Conservation (phyloP, 2,888 invertebrate species). For the Podotricha telesiphe region DNA sequence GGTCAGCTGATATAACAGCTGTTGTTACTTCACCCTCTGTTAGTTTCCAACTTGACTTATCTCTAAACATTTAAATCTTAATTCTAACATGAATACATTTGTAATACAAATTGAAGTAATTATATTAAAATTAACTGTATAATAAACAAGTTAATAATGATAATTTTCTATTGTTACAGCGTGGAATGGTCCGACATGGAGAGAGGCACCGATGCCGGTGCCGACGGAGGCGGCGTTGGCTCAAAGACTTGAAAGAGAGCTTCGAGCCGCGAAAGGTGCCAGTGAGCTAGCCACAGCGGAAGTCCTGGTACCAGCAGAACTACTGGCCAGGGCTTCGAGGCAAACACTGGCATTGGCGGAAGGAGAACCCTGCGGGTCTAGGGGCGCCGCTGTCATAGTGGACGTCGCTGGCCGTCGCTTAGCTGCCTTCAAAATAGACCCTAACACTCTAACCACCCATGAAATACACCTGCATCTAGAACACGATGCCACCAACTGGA, state of each 20-base stretch:
- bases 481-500: slow-evolving; percentile 94
- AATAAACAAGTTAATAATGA: slow-evolving; percentile 44
- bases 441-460: slow-evolving; percentile 94
- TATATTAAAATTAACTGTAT: slow-evolving; percentile 1
- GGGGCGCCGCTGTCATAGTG: slow-evolving; percentile 93
- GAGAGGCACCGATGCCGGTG: slow-evolving; percentile 77
- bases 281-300: slow-evolving; percentile 91
- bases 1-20: slow-evolving; percentile 73
- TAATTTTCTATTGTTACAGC: slow-evolving; percentile 67
- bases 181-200: slow-evolving; percentile 77
- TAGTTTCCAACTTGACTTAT: slow-evolving; percentile 43
- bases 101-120: not conserved
- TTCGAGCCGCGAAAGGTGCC: slow-evolving; percentile 91
- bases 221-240: slow-evolving; percentile 87
- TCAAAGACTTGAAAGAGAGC: slow-evolving; percentile 89
- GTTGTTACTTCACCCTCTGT: slow-evolving; percentile 56
- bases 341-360: slow-evolving; percentile 93
- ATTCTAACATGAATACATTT: slow-evolving; percentile 7
- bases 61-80: slow-evolving; percentile 2
- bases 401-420: slow-evolving; percentile 91
- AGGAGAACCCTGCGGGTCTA: slow-evolving; percentile 94
- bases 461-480: slow-evolving; percentile 94
- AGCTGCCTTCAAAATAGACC: slow-evolving; percentile 93
- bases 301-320: slow-evolving; percentile 92
- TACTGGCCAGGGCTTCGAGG: slow-evolving; percentile 90